Base-by-base conservation (phyloP, 2,113 vertebrate species). In the Melanocharis versteri region DNA sequence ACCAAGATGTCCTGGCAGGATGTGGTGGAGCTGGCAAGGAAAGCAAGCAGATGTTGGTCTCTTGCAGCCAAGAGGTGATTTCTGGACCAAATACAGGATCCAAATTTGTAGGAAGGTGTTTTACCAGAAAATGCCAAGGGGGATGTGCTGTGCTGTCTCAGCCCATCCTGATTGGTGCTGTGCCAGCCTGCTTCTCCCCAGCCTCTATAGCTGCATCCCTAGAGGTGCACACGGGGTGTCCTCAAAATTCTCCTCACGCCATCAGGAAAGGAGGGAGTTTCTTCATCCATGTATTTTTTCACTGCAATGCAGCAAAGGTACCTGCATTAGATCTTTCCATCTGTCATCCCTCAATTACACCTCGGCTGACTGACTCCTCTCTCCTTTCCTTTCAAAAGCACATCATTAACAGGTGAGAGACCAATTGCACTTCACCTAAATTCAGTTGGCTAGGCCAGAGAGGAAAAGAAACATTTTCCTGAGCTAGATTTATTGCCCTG, bases 261-360 rank as follows among this genome's bases (percentile, higher is more conserved):
- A 17, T 23, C 13, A 56, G 58, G 31, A 68, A 80, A 44, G 51
- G 23, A 62, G 13, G 15, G 37, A 47, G 28, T 35, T 48, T 30
- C n/a, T 89, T 56, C 22, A 53, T 31, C 45, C 5, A 3, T 3
- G 5, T 44, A 56, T 73, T 61, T n/a, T 90, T 89, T 72, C 50
- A 31, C n/a, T 1, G 3, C 0, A 6, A 26, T 14, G 58, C 2
- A 2, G 50, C 17, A 30, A 80, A 88, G 22, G 35, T 1, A 0
- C 40, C 68, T 51, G n/a, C 37, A 11, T 89, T 37, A 85, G 37
- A 22, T n/a, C 24, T 76, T 71, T 47, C 40, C 62, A 69, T 80
- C 83, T 51, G 31, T 54, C 45, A 73, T 3, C n/a, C 35, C 50
- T 76, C 50, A 80, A 65, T 94, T 81, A 80, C 50, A 42, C 40